These are phyloP conservation scores for Bellardia bayeri DNA, from an alignment of 2,888 invertebrate species.

Conservation along the genomic window DNA sequence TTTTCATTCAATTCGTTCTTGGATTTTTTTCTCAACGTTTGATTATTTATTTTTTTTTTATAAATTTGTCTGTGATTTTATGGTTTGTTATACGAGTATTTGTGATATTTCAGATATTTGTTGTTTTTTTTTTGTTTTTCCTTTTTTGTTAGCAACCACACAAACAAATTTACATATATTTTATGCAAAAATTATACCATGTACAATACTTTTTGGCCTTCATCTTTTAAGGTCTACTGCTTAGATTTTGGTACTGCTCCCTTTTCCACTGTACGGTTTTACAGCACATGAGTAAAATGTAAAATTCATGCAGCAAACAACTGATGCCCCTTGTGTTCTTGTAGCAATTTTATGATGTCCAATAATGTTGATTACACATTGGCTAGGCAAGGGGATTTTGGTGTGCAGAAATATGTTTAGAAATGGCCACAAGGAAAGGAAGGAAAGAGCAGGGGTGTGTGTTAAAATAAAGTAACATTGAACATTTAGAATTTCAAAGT, in stretches of 20 bases:
- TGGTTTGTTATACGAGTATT: conserved; percentile 68
- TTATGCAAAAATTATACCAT: conserved; percentile 82
- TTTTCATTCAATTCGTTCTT: conserved; percentile 73
- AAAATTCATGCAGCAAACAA: conserved; percentile 65
- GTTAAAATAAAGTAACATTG: no score
- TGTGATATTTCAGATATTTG: conserved; percentile 25
- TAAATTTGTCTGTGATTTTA: conserved; percentile 74
- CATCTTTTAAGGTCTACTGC: conserved; percentile 47
- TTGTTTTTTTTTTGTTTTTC: conserved; percentile 11
- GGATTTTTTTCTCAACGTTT: conserved; percentile 75
- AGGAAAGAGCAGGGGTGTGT: no score
- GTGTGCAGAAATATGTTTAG: no score
- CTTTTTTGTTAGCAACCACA: conserved; percentile 31
- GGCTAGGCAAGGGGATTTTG: background rate
- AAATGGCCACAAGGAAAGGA: no score
- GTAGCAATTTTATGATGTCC: conserved; percentile 2
- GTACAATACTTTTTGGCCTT: conserved; percentile 34
- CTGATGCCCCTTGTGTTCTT: conserved; percentile 27
- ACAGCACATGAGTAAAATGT: conserved; percentile 62
- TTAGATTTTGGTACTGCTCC: conserved; percentile 35
- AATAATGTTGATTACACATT: conserved; percentile 10
- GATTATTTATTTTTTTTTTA: conserved; percentile 58
- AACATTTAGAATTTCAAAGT: no score
- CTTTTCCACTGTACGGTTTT: conserved; percentile 16
- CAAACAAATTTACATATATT: conserved; percentile 81